phyloP scores from a whole-genome alignment of 1,140 invertebrate genomes.

The Lordiphosa clarofinis region DNA sequence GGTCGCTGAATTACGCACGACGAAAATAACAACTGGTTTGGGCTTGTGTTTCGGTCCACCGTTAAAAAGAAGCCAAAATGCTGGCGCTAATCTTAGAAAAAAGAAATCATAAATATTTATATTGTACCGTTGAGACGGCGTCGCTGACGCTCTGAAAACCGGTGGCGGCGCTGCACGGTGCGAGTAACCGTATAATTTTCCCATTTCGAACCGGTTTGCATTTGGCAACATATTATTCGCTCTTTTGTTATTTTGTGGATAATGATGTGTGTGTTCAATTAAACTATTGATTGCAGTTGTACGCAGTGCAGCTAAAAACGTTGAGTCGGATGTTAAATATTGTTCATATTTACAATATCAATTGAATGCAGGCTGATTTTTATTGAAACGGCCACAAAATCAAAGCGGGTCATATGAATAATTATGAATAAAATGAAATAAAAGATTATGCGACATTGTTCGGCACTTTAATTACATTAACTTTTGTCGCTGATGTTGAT shows the following conservation, averaged over 20 bases:
- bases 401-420: neutral
- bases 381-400: constrained; percentile 8
- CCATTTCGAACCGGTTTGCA: constrained; percentile 52
- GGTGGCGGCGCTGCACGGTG: constrained; percentile 20
- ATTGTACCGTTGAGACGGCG: constrained; percentile 31
- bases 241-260: constrained; percentile 6
- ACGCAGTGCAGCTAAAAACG: neutral
- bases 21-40: constrained; percentile 26
- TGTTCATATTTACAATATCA: constrained; percentile 1
- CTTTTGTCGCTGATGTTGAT: neutral
- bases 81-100: constrained; percentile 27
- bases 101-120: constrained; percentile 66
- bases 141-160: constrained; percentile 34
- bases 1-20: constrained; percentile 37
- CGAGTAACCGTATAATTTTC: constrained; percentile 41
- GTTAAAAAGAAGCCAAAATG: constrained; percentile 4
- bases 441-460: constrained; percentile 21
- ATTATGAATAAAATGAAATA: constrained; percentile 4
- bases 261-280: constrained; percentile 11
- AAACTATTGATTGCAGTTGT: constrained; percentile 19
- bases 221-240: constrained; percentile 17
- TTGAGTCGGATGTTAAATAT: constrained; percentile 10
- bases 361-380: neutral
- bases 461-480: constrained; percentile 22
- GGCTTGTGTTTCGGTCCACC: constrained; percentile 5